Evolutionary conservation across 2,888 invertebrate species (phyloP).

Genomic region (Smittia sp.): DNA sequence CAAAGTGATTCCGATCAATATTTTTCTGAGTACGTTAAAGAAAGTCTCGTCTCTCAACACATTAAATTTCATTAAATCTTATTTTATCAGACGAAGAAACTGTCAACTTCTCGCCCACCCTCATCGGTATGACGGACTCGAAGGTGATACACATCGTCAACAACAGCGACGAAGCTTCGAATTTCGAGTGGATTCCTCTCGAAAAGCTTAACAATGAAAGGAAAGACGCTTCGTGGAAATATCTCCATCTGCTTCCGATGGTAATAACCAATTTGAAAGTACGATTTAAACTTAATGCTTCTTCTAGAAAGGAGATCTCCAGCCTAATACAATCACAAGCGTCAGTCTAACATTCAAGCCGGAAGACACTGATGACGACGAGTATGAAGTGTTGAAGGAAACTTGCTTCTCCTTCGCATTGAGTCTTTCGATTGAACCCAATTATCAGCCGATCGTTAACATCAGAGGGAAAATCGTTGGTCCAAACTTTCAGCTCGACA

Average conservation of each 20-base stretch:
- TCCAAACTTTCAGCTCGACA: constrained; percentile 27
- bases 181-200: constrained; percentile 22
- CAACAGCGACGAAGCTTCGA: constrained; percentile 6
- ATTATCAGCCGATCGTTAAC: constrained; percentile 17
- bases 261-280: neutral
- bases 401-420: neutral
- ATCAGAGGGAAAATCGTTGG: constrained; percentile 31
- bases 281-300: too few relatives aligned
- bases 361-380: constrained; percentile 14
- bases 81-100: constrained; percentile 21
- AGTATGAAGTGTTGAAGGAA: constrained; percentile 29
- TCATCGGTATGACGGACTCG: constrained; percentile 29
- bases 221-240: constrained; percentile 3
- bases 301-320: constrained; percentile 18
- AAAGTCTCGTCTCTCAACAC: neutral
- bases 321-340: constrained; percentile 7
- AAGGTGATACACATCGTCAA: constrained; percentile 30
- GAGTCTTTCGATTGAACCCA: neutral
- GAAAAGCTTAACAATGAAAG: neutral
- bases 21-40: constrained; percentile 24
- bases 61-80: neutral
- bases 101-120: constrained; percentile 25
- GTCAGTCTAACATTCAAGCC: constrained; percentile 30
- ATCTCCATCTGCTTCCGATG: constrained; percentile 13
- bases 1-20: constrained; percentile 16